phyloP scores from a whole-genome alignment of 2,888 invertebrate genomes.

The Pammene fasciana region DNA sequence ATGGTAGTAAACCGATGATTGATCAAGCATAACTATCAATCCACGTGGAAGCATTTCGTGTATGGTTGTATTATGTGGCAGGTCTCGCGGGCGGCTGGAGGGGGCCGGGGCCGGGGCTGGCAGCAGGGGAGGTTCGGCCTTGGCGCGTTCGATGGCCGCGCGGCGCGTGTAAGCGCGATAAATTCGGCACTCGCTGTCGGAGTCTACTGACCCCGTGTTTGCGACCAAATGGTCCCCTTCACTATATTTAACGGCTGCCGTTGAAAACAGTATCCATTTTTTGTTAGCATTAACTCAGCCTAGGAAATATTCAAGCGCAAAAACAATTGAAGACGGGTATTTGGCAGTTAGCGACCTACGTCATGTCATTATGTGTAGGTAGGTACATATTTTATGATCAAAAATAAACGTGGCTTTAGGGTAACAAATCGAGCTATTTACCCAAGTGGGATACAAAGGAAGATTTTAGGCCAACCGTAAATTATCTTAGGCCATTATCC shows the following conservation, averaged over 20 bases:
- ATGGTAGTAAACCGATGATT: constrained; percentile 12
- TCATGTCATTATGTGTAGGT: neutral
- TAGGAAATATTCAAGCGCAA: constrained; percentile 28
- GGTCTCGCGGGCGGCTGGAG: constrained; percentile 49
- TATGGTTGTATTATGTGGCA: constrained; percentile 35
- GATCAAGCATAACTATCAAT: constrained; percentile 21
- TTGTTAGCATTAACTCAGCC: constrained; percentile 35
- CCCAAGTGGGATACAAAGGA: neutral
- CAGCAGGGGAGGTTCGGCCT: constrained; percentile 63
- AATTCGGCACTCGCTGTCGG: constrained; percentile 82
- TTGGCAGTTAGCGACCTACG: neutral
- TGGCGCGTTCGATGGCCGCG: constrained; percentile 77
- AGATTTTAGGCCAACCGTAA: neutral
- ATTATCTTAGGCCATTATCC: neutral
- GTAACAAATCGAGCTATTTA: constrained; percentile 4
- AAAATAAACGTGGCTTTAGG: neutral
- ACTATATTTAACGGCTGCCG: constrained; percentile 72
- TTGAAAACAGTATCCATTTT: constrained; percentile 43
- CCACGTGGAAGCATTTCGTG: constrained; percentile 37
- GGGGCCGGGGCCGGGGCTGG: constrained; percentile 46
- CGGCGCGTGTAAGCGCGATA: constrained; percentile 78
- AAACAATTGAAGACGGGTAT: constrained; percentile 27
- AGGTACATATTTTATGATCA: no score
- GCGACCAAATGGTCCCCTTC: constrained; percentile 80
- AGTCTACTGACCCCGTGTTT: constrained; percentile 82